phyloP scores from a whole-genome alignment of 2,797 vertebrate genomes.

The Loris lydekkerianus region DNA sequence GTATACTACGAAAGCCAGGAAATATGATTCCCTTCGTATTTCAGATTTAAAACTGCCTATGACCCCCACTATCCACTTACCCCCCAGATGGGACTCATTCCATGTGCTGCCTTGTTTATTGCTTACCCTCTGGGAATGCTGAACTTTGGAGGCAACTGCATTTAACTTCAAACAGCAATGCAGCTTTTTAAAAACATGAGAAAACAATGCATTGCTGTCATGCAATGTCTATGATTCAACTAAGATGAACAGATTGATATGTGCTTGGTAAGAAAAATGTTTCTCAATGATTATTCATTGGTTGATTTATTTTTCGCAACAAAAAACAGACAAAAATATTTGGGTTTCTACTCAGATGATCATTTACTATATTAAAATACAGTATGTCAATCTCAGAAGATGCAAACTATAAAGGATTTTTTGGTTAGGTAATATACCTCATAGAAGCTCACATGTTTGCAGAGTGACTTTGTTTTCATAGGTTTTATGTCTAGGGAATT shows the following conservation, averaged over 20 bases:
- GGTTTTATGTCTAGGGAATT: background rate
- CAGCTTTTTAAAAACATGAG: background rate
- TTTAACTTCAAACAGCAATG: background rate
- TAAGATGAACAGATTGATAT: background rate
- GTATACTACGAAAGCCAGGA: background rate
- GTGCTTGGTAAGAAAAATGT: background rate
- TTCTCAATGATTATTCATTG: background rate
- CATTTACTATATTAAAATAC: background rate
- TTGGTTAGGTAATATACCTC: background rate
- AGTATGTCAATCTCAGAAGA: background rate
- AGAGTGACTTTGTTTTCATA: background rate
- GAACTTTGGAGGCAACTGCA: background rate
- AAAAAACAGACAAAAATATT: background rate
- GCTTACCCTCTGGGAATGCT: background rate
- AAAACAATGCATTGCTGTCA: background rate
- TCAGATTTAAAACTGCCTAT: background rate
- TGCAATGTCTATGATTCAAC: background rate
- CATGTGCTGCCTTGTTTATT: background rate
- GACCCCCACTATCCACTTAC: background rate
- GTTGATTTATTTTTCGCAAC: conserved; percentile 5
- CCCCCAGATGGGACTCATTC: no score
- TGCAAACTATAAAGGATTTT: background rate
- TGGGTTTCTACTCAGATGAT: background rate
- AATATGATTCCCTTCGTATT: background rate
- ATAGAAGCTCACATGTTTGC: background rate